phyloP scores from a whole-genome alignment of 2,797 vertebrate genomes.

The Mallotus villosus region DNA sequence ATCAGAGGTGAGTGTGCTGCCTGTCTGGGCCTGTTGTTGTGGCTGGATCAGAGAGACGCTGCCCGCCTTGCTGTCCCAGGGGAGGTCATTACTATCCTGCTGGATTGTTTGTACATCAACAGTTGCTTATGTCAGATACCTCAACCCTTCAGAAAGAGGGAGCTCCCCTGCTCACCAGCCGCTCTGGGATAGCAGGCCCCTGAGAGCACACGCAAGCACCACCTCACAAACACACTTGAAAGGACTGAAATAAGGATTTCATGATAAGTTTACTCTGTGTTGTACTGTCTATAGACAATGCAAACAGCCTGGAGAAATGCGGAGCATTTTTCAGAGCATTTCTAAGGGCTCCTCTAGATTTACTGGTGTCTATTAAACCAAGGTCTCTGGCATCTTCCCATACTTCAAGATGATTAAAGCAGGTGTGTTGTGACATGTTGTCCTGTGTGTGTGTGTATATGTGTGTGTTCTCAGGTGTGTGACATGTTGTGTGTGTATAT shows the following conservation, averaged over 20 bases:
- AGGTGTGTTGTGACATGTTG: no score
- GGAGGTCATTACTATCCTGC: conserved; percentile 67
- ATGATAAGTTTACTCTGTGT: no score
- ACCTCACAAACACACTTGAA: conserved; percentile 9
- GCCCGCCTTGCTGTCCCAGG: conserved; percentile 59
- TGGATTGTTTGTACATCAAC: conserved; percentile 64
- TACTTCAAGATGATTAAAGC: no score
- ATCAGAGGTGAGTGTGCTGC: conserved; percentile 56
- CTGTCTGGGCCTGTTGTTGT: conserved; percentile 13
- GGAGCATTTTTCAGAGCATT: no score
- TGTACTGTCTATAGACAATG: no score
- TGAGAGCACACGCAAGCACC: background rate
- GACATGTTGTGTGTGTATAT: background rate
- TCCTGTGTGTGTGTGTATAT: no score
- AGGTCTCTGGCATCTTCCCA: no score
- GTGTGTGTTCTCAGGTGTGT: background rate
- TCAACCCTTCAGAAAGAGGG: conserved; percentile 1
- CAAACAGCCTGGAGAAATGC: no score
- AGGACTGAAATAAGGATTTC: no score
- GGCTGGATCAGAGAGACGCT: conserved; percentile 48
- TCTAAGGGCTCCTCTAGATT: no score
- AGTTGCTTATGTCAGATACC: conserved; percentile 9
- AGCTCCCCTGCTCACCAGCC: background rate
- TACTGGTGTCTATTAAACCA: no score
- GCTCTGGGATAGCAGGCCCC: background rate